phyloP scores from a whole-genome alignment of 2,888 invertebrate species.

The Hedychridium roseum region DNA sequence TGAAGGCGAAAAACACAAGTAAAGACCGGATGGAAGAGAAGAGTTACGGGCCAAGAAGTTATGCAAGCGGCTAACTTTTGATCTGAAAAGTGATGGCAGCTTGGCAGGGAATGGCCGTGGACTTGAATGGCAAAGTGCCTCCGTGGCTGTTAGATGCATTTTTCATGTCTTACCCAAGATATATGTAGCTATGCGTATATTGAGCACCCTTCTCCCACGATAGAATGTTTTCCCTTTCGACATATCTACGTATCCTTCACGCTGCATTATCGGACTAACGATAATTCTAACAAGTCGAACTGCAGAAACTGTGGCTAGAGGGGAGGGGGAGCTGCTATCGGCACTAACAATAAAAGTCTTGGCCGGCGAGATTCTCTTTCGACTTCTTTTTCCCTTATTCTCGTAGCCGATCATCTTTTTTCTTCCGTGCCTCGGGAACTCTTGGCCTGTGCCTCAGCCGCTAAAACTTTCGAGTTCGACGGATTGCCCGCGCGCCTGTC shows the following conservation, averaged over 20 bases:
- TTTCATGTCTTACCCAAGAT: slow-evolving; percentile 57
- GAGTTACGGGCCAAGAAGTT: slow-evolving; percentile 23
- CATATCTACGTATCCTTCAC: no score
- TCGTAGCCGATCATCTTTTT: slow-evolving; percentile 1
- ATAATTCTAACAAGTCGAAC: background rate
- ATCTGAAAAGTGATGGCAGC: slow-evolving; percentile 59
- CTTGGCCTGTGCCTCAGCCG: slow-evolving; percentile 3
- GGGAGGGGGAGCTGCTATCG: no score
- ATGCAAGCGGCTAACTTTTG: slow-evolving; percentile 56
- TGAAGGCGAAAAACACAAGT: background rate
- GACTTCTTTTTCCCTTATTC: background rate
- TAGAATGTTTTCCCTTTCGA: no score
- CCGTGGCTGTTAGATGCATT: slow-evolving; percentile 58
- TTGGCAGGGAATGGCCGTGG: slow-evolving; percentile 47
- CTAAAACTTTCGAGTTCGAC: slow-evolving; percentile 40
- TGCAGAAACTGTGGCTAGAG: background rate
- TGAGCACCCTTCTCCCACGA: no score
- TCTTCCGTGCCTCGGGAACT: slow-evolving; percentile 2
- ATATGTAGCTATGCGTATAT: no score
- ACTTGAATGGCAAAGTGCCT: slow-evolving; percentile 57
- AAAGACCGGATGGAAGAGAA: no score
- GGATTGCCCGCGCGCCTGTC: slow-evolving; percentile 43
- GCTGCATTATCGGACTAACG: no score
- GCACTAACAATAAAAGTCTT: no score
- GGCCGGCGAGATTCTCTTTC: background rate